Conservation (phyloP, 2,888 invertebrate genomes). For the Torymus texanus region DNA sequence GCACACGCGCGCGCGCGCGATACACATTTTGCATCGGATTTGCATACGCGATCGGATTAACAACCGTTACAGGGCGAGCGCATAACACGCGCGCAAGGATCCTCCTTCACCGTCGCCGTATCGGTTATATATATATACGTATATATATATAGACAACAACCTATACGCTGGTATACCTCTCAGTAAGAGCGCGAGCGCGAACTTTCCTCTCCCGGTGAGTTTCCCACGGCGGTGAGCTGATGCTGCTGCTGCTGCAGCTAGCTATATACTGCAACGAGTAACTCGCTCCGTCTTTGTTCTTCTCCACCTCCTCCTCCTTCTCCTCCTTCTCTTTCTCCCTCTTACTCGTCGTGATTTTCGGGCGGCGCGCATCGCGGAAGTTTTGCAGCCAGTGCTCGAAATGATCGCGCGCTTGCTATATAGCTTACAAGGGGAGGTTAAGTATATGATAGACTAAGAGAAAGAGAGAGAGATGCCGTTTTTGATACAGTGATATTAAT, state of each 20-base stretch:
- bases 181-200: neutral
- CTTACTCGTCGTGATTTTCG: slow-evolving; percentile 36
- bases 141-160: too few relatives aligned
- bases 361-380: slow-evolving; percentile 22
- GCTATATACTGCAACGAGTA: neutral
- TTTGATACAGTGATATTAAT: slow-evolving; percentile 30
- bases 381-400: neutral
- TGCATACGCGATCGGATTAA: slow-evolving; percentile 62
- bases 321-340: neutral
- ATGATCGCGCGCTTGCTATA: slow-evolving; percentile 22
- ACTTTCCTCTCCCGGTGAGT: neutral
- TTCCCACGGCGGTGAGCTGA: neutral
- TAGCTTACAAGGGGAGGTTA: neutral
- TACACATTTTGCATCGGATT: slow-evolving; percentile 62
- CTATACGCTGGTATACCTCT: too few relatives aligned
- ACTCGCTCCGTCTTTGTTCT: slow-evolving; percentile 48
- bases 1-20: too few relatives aligned
- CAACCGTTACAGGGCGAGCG: slow-evolving; percentile 57
- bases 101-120: too few relatives aligned
- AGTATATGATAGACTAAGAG: neutral
- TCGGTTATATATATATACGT: too few relatives aligned
- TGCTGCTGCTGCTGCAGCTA: neutral
- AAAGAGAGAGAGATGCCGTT: slow-evolving; percentile 14
- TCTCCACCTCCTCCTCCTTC: slow-evolving; percentile 14
- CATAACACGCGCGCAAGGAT: neutral